phyloP scores from a whole-genome alignment of 2,113 vertebrate genomes.

The Anoplopoma fimbria region DNA sequence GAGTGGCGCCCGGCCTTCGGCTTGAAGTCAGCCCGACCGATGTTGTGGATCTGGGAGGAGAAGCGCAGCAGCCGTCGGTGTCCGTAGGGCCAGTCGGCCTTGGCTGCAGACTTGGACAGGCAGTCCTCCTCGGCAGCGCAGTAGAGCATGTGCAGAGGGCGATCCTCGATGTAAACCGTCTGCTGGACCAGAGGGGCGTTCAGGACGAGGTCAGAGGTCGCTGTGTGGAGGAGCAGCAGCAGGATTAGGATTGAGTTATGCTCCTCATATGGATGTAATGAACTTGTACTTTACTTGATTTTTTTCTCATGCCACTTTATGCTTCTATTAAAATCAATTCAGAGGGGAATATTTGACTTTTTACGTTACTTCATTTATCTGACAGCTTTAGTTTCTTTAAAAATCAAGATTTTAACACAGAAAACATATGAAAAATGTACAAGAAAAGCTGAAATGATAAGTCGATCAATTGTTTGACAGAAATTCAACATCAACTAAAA shows the following conservation, averaged over 20 bases:
- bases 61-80: constrained; percentile 96
- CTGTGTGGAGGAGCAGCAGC: constrained; percentile 71
- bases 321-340: background rate
- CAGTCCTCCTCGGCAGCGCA: constrained; percentile 97
- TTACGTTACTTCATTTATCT: too few species aligned
- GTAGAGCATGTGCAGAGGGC: constrained; percentile 97
- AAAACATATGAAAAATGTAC: too few species aligned
- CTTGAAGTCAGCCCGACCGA: constrained; percentile 94
- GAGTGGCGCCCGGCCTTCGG: constrained; percentile 97
- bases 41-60: constrained; percentile 98
- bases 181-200: constrained; percentile 93
- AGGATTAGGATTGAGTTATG: background rate
- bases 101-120: constrained; percentile 89
- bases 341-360: too few species aligned
- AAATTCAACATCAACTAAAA: too few species aligned
- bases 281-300: too few species aligned
- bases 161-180: constrained; percentile 96
- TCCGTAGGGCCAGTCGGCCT: constrained; percentile 97
- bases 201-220: constrained; percentile 93
- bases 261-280: too few species aligned
- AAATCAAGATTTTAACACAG: too few species aligned
- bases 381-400: too few species aligned
- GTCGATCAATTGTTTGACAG: too few species aligned
- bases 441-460: background rate
- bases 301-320: background rate